phyloP scores from a whole-genome alignment of 2,888 invertebrate genomes.

The Mythimna vitellina region DNA sequence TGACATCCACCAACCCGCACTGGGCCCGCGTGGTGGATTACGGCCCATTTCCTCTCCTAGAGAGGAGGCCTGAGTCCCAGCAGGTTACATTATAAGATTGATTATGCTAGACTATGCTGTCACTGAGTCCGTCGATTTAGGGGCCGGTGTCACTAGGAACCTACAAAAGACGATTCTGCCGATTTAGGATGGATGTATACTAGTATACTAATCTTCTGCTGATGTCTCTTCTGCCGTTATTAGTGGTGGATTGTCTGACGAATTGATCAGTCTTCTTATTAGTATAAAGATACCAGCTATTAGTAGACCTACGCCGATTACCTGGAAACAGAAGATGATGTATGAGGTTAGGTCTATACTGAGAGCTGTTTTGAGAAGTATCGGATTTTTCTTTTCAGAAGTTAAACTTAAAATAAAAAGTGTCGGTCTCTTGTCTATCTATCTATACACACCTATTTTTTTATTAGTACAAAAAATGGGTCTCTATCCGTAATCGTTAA shows the following conservation, averaged over 20 bases:
- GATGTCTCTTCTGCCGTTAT: constrained; percentile 62
- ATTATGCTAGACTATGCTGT: neutral
- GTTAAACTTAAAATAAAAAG: no score
- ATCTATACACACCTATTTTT: no score
- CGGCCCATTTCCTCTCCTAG: no score
- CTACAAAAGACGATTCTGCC: constrained; percentile 15
- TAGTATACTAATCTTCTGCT: constrained; percentile 17
- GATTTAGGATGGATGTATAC: neutral
- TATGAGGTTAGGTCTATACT: neutral
- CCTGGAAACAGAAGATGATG: constrained; percentile 66
- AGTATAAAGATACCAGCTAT: constrained; percentile 77
- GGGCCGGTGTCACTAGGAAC: neutral
- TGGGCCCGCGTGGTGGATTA: no score
- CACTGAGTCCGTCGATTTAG: neutral
- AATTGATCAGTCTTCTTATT: constrained; percentile 73
- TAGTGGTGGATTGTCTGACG: constrained; percentile 75
- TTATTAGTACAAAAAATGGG: no score
- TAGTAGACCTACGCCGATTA: constrained; percentile 77
- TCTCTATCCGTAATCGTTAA: no score
- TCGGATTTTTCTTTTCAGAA: no score
- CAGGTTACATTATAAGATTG: neutral
- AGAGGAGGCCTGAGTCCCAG: neutral
- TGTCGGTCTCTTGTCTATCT: no score
- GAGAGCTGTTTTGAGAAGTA: neutral
- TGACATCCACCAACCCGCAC: no score